phyloP scores from a whole-genome alignment of 2,888 invertebrate genomes.

The Loripinus fragilis region DNA sequence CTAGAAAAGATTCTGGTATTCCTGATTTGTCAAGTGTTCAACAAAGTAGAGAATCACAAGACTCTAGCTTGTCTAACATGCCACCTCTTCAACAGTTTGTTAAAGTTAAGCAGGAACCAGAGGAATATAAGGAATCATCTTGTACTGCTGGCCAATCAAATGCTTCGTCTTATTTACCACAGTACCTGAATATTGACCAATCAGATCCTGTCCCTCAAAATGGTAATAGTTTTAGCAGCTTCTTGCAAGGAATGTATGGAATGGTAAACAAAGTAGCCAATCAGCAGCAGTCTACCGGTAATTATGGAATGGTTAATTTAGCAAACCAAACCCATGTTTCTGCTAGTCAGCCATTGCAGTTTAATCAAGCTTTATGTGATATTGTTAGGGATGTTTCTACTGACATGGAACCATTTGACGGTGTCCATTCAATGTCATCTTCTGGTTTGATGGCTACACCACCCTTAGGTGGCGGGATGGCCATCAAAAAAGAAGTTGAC shows the following conservation, averaged over 20 bases:
- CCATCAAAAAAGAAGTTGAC: constrained; percentile 6
- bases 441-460: no score
- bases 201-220: constrained; percentile 23
- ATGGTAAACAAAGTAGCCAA: constrained; percentile 50
- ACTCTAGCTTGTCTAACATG: constrained; percentile 1
- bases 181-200: constrained; percentile 39
- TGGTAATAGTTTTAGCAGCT: constrained; percentile 32
- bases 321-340: constrained; percentile 4
- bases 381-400: constrained; percentile 44
- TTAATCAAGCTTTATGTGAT: constrained; percentile 57
- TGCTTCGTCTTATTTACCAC: constrained; percentile 31
- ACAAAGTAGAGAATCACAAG: constrained; percentile 49
- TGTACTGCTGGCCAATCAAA: constrained; percentile 11
- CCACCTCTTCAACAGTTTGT: constrained; percentile 14
- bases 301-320: constrained; percentile 44
- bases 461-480: not conserved
- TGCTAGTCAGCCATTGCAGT: constrained; percentile 46
- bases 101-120: constrained; percentile 54
- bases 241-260: constrained; percentile 53
- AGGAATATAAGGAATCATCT: not conserved
- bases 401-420: not conserved
- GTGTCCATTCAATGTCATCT: no score
- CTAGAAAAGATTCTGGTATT: not conserved
- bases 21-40: not conserved
- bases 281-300: constrained; percentile 23